Evolutionary conservation across 2,113 vertebrate species (phyloP), one percentile per base, ranked within the genome.

Genomic region (Morone chrysops): DNA sequence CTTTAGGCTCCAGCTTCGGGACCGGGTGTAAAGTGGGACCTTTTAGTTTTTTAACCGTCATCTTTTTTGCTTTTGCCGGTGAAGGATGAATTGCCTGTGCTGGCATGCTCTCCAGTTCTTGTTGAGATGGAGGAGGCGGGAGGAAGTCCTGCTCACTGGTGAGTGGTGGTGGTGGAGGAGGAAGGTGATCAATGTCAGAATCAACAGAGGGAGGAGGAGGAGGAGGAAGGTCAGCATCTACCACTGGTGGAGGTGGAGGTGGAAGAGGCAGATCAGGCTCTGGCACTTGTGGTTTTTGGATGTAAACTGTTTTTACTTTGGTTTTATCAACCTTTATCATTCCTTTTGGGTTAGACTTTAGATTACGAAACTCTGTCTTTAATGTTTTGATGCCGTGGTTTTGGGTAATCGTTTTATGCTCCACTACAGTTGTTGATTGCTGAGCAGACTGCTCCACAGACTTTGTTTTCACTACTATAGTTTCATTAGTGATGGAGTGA

Each of bases 221-320:
- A 81, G 94, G 94, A 85, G 94, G 95, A 85, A 92, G 91, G 62
- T 97, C 96, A 59, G 71, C 68, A 38, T 97, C 96, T 67, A 68
- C 45, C 80, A 94, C 75, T 22, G 94, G 92, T 88, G 95, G 95
- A 86, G 97, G 96, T 65, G 96, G 96, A 70, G 96, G 96, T 70
- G 97, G 96, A 62, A 96, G 94, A 75, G 96, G 96, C 65, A 96
- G 92, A 70, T 97, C 96, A 56, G 92, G 81, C 80, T 96, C 96
- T 59, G 93, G 90, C 25, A 87, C 76, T 60, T 88, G 92, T 6
- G 83, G 71, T 66, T 95, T 80, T 60, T 94, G 78, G 4, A 87
- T 81, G 43, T 95, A 92, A 71, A 84, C 91, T 67, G 92, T 92
- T 75, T 82, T 84, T 20, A 93, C 90, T 86, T 89, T 94, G 70